Percentiles rank a stretch among this genome's conserved stretches.
phyloP scores from a whole-genome alignment of 2,113 vertebrate genomes.

The Cyphomyrus discorhynchus region DNA sequence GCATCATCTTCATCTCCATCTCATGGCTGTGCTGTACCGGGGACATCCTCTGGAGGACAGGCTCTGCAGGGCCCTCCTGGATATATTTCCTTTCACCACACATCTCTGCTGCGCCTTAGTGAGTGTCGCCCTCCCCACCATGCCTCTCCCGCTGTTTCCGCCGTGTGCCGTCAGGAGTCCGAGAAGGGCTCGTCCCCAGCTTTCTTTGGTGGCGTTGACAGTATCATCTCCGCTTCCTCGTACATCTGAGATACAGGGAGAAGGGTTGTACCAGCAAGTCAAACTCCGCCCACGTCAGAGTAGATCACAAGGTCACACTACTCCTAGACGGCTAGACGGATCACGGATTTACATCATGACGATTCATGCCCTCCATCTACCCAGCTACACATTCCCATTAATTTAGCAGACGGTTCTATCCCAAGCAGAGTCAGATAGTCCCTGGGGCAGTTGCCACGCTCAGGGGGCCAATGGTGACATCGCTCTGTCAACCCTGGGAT shows the following conservation, averaged over 20 bases:
- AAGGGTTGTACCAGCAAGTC: background rate
- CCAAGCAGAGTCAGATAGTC: no score
- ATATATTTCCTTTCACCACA: background rate
- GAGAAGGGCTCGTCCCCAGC: constrained; percentile 28
- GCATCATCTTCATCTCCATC: background rate
- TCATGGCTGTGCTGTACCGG: background rate
- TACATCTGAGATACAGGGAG: constrained; percentile 18
- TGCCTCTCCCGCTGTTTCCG: background rate
- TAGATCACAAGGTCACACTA: background rate
- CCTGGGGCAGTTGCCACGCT: background rate
- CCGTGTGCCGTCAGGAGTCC: background rate
- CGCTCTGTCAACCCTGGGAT: background rate
- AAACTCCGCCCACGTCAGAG: background rate
- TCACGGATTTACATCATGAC: background rate
- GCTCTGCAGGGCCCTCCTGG: background rate
- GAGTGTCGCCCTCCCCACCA: background rate
- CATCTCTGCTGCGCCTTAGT: background rate
- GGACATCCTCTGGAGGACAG: background rate
- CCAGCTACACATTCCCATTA: background rate
- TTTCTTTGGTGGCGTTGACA: constrained; percentile 55
- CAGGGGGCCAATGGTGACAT: background rate
- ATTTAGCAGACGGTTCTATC: background rate
- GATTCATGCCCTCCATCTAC: background rate
- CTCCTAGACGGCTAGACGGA: background rate
- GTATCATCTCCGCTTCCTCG: constrained; percentile 41